These are phyloP conservation scores for Chrysogorgia sp. DNA, from an alignment of 92 coral and sea anemone genomes.

Conservation along the genomic window DNA sequence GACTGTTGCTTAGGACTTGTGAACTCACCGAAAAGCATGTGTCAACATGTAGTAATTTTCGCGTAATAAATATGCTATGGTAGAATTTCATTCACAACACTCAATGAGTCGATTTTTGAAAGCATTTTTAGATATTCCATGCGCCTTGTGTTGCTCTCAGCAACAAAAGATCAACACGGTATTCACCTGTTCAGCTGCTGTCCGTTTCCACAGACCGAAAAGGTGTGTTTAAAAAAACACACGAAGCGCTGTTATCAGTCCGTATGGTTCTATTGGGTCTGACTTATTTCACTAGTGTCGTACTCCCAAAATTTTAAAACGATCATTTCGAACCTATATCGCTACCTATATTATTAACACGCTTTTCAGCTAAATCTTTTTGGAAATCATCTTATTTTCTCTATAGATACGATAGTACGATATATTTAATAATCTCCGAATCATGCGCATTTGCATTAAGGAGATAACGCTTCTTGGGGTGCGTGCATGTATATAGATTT, in stretches of 20 bases:
- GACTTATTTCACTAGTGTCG: not conserved
- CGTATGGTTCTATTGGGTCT: no score
- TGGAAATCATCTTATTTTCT: not conserved
- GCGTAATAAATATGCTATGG: not conserved
- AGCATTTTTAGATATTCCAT: not conserved
- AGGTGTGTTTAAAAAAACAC: not conserved
- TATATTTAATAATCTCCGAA: conserved; percentile 2
- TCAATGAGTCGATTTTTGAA: conserved; percentile 12
- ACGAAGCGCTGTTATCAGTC: no score
- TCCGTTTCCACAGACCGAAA: not conserved
- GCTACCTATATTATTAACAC: no score
- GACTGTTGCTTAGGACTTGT: conserved; percentile 28
- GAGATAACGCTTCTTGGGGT: not conserved
- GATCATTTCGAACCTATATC: not conserved
- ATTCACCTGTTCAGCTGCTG: conserved; percentile 24
- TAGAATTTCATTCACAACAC: not conserved
- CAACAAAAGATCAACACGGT: conserved; percentile 1
- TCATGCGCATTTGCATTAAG: not conserved
- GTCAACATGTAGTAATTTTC: not conserved
- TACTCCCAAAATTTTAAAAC: not conserved
- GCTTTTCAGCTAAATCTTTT: not conserved
- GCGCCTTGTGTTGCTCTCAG: conserved; percentile 32
- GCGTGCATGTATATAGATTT: not conserved
- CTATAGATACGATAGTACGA: not conserved
- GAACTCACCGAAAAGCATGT: not conserved